Conservation (phyloP, 2,113 vertebrate species). For the Callospermophilus lateralis region DNA sequence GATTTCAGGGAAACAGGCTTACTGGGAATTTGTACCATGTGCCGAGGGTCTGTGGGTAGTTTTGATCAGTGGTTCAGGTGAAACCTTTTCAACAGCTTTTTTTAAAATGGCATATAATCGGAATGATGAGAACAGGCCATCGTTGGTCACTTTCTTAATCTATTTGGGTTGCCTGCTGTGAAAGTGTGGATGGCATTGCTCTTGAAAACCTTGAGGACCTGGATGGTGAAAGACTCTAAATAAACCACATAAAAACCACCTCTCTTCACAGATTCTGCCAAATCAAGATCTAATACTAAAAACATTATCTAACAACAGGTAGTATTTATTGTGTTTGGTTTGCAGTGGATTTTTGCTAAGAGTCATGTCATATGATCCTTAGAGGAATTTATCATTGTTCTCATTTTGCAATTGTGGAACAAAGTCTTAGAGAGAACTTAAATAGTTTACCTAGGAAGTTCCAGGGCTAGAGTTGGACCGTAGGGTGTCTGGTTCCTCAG, state of each 20-base stretch:
- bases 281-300: neutral
- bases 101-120: neutral
- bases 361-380: neutral
- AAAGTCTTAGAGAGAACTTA: neutral
- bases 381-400: neutral
- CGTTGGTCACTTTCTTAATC: neutral
- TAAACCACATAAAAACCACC: neutral
- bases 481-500: neutral
- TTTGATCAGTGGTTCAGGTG: neutral
- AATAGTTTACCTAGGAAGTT: neutral
- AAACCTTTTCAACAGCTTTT: neutral
- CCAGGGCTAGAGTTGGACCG: neutral
- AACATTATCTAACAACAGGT: neutral
- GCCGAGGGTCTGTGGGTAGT: neutral
- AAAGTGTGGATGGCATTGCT: neutral
- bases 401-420: neutral
- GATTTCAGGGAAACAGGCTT: neutral
- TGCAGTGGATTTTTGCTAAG: neutral
- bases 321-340: neutral
- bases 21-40: neutral
- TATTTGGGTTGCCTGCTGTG: neutral
- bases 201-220: neutral
- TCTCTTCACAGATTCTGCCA: neutral
- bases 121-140: neutral
- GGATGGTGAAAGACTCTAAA: neutral